Evolutionary conservation across 2,797 vertebrate genomes (phyloP), one percentile per base, ranked within the genome.

Genomic region (Darevskia mixta): DNA sequence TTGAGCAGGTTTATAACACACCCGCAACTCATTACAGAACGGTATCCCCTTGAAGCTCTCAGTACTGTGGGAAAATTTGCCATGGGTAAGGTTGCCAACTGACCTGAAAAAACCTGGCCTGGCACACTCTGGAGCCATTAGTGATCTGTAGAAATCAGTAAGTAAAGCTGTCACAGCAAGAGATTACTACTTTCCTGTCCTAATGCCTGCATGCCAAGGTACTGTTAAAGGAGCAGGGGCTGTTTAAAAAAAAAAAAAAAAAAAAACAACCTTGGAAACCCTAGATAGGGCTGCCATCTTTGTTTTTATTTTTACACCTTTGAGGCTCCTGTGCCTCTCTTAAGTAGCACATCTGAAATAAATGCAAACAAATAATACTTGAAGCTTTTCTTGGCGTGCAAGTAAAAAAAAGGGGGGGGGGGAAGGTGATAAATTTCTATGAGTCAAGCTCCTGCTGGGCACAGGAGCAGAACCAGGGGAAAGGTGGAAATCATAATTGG

Each of bases 21-120:
- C 64, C 17, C 35, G 27, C 17, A 49, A 87, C 76, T 87, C 55
- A 82, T 75, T n/a, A 76, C 29, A 82, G 71, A 72, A 82, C 27
- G 35, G 11, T 80, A 61, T 80, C 67, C 41, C 5, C 5, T 8
- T 86, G 45, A 20, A 80, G 27, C 27, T 79, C 18, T 43, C 72
- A 41, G 32, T 41, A 55, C 43, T 38, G 15, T 69, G 43, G 35
- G 61, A 17, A 67, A n/a, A 82, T 29, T 23, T 64, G 29, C 32
- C 38, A 32, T 38, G 77, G 61, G 25, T 25, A 77, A 83, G 64
- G 64, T 69, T 83, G 64, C 45, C 64, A 69, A 69, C 9, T 27
- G 32, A 77, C 5, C 32, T 38, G n/a, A 18, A 76, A 35, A 20
- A 32, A 72, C 25, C 61, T 67, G 32, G 7, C 41, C 9, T 20